Base-by-base conservation (phyloP, 1,140 invertebrate species). In the Bombus confusus region DNA sequence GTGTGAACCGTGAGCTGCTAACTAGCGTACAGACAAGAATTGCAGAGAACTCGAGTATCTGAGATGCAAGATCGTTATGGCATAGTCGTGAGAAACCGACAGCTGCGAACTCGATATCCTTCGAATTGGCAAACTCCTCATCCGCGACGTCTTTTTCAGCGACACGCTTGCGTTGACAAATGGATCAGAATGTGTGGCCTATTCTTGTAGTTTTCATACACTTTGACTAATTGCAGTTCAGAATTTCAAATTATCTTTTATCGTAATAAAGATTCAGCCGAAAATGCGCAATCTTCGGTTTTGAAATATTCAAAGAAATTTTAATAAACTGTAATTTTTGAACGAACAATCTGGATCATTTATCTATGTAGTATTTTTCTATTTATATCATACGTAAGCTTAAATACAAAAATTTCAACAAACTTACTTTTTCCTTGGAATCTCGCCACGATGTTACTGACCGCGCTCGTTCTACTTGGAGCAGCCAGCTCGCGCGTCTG, bases 61-160 rank as follows among this genome's bases (percentile, higher is more conserved):
- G 68, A 37, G 68, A 41, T 73, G 59, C 80, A 18, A 64, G 41
- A 78, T 57, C 52, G 80, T 68, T n/a, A 81, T 72, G n/a, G 41
- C 80, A 86, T 90, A 82, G 89, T 90, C 75, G 86, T 87, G 86
- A 90, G 86, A 90, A 87, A 28, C 39, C 18, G 68, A 68, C 69
- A 52, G 57, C 59, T 41, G 59, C 68, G 73, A 88, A 88, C 88
- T 34, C 62, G 88, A 90, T 89, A 90, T 83, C 85, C 73, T 87
- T 88, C 87, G 41, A 90, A 90, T 89, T 87, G 37, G 68, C 73
- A n/a, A 52, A 52, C 64, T 39, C 72, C 74, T 82, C 88, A 83
- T 47, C 39, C 37, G n/a, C 72, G 59, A 15, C 37, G 64, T 84
- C 64, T 57, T 78, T 76, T 78, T 68, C 74, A 69, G 0, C 59